Base-by-base conservation (phyloP, 2,113 vertebrate genomes). In the Parus major region DNA sequence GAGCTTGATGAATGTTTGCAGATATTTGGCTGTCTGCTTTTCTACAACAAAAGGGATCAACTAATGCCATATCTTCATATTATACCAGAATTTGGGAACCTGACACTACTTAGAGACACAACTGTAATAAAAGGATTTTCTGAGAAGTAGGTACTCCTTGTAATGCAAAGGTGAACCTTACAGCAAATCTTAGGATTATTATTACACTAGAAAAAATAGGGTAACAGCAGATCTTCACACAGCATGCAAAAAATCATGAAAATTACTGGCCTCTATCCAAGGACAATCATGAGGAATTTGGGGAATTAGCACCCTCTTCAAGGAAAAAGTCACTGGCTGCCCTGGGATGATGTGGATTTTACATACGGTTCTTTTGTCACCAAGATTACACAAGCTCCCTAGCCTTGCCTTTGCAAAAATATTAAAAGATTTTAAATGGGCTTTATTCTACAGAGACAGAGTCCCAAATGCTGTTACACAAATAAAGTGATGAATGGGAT, bases 401-500 rank as follows among this genome's bases (percentile, higher is more conserved):
- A 73, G 68, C 20, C 60, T 56, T 70, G 66, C 29, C 82, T 95
- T 81, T 72, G 92, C 88, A 93, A 95, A 94, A 93, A 93, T 70
- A 88, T 94, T 66, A 75, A 25, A 96, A 93, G 55, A 86, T 78
- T 94, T 95, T 83, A 94, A 92, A 94, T 41, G 64, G 47, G n/a
- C 42, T 81, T 95, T 95, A 68, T 82, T 69, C 96, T 44, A 84
- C 81, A 86, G 96, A 86, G 69, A 76, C 44, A 27, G 64, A 93
- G 35, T 86, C 72, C 47, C 92, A 95, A 94, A 86, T 35, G 71
- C 52, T 73, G 60, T 92, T 90, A 86, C 63, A 93, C 82, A 96
- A 95, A 96, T 94, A 86, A 86, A 96, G 41, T 93, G 85, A 92
- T 90, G 85, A 96, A 94, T 90, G 71, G 87, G 71, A 94, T 71